Evolutionary conservation across 2,113 vertebrate genomes (phyloP).

Genomic region (Syrrhaptes paradoxus): DNA sequence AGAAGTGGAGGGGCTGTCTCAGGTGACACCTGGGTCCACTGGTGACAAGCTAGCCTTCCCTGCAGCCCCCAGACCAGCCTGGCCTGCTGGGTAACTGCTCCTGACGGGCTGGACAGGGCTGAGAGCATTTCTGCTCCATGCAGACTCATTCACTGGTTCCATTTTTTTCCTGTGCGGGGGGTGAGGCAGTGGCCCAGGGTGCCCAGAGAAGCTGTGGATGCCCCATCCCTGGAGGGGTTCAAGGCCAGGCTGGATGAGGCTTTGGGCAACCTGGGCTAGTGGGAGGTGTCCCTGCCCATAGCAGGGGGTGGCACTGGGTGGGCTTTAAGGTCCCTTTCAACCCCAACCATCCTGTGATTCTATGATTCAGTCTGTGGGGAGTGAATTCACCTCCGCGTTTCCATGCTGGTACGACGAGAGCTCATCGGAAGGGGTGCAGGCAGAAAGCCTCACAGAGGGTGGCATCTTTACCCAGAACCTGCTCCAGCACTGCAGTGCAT

Average conservation of each 20-base stretch:
- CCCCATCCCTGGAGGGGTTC: too few relatives aligned
- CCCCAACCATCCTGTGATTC: too few relatives aligned
- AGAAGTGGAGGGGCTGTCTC: neutral
- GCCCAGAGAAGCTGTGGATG: too few relatives aligned
- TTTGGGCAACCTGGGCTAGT: too few relatives aligned
- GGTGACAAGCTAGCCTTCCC: neutral
- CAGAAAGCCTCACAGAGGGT: neutral
- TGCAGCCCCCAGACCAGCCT: neutral
- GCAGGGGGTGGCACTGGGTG: too few relatives aligned
- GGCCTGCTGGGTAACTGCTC: neutral
- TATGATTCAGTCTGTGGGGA: neutral
- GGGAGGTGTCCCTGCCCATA: too few relatives aligned
- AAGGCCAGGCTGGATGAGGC: too few relatives aligned
- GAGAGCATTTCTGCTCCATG: neutral
- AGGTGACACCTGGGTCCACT: neutral
- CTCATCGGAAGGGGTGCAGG: neutral
- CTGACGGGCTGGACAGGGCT: neutral
- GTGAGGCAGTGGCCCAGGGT: too few relatives aligned
- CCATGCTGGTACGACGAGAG: neutral
- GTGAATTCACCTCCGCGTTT: neutral
- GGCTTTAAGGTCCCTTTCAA: too few relatives aligned
- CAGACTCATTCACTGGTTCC: fast-evolving
- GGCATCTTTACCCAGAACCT: neutral
- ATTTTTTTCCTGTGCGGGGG: too few relatives aligned
- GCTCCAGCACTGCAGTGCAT: neutral